Conservation (phyloP, 2,888 invertebrate species). For the Leptura quadrifasciata region DNA sequence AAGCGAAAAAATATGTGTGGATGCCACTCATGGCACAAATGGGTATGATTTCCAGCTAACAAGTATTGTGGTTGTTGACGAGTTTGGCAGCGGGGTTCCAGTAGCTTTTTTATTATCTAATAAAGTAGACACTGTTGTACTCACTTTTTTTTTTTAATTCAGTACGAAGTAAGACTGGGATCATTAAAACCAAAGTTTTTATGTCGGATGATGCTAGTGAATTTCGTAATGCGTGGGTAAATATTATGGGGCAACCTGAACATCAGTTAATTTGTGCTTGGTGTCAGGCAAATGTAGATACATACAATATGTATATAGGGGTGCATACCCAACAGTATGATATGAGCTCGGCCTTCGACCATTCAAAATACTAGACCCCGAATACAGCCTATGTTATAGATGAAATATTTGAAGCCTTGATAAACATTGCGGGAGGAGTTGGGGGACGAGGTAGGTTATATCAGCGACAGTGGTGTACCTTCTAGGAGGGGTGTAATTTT, state of each 20-base stretch:
- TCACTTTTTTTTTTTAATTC: not conserved
- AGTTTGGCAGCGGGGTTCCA: not conserved
- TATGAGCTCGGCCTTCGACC: too few relatives aligned
- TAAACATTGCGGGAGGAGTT: too few relatives aligned
- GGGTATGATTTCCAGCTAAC: constrained; percentile 5
- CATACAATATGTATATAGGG: too few relatives aligned
- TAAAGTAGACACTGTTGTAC: not conserved
- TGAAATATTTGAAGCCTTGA: too few relatives aligned
- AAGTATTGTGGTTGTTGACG: not conserved
- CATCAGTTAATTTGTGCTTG: constrained; percentile 14
- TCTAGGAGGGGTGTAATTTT: too few relatives aligned
- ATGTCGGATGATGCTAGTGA: constrained; percentile 7
- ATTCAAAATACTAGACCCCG: too few relatives aligned
- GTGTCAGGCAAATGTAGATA: too few relatives aligned
- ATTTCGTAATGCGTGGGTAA: constrained; percentile 5
- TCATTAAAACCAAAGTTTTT: constrained; percentile 4
- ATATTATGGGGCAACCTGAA: constrained; percentile 2
- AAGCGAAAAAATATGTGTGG: constrained; percentile 5
- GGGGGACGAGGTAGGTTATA: too few relatives aligned
- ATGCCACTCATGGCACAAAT: constrained; percentile 6
- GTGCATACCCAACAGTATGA: too few relatives aligned
- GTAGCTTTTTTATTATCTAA: constrained; percentile 6
- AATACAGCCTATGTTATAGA: too few relatives aligned
- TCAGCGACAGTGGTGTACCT: too few relatives aligned
- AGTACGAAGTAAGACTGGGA: not conserved